Conservation (phyloP, 2,888 invertebrate genomes). For the Barypeithes pellucidus region DNA sequence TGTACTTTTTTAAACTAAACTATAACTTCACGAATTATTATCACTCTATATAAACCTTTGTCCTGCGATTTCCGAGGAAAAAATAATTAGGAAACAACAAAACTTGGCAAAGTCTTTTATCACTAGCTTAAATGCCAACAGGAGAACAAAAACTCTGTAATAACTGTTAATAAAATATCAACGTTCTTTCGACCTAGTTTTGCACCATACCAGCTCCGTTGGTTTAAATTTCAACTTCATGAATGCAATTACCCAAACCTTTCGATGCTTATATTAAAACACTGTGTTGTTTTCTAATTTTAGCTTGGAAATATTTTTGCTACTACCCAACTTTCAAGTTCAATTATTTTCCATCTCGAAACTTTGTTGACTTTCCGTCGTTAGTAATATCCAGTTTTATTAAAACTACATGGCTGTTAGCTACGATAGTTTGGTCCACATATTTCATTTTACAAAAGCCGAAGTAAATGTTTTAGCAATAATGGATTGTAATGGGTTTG, state of each 20-base stretch:
- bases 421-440: conserved; percentile 3
- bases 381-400: conserved; percentile 18
- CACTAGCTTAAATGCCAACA: background rate
- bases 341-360: conserved; percentile 29
- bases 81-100: background rate
- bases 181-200: conserved; percentile 21
- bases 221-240: conserved; percentile 34
- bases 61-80: background rate
- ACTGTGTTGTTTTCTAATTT: conserved; percentile 30
- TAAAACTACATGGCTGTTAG: conserved; percentile 10
- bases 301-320: conserved; percentile 27
- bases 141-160: background rate
- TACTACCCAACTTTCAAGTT: conserved; percentile 25
- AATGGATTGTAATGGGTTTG: background rate
- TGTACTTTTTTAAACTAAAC: too few relatives aligned
- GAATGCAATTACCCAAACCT: conserved; percentile 33
- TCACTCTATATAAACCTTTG: too few relatives aligned
- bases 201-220: conserved; percentile 11
- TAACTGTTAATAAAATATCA: conserved; percentile 24
- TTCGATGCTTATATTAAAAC: conserved; percentile 22
- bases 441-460: background rate
- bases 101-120: conserved; percentile 8
- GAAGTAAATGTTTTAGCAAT: background rate
- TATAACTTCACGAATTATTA: too few relatives aligned
- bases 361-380: conserved; percentile 22